A percentile compares a stretch with the other conserved stretches of the same genome.
Evolutionary conservation across 2,888 invertebrate genomes (phyloP).

Genomic region (Resseliella maxima): DNA sequence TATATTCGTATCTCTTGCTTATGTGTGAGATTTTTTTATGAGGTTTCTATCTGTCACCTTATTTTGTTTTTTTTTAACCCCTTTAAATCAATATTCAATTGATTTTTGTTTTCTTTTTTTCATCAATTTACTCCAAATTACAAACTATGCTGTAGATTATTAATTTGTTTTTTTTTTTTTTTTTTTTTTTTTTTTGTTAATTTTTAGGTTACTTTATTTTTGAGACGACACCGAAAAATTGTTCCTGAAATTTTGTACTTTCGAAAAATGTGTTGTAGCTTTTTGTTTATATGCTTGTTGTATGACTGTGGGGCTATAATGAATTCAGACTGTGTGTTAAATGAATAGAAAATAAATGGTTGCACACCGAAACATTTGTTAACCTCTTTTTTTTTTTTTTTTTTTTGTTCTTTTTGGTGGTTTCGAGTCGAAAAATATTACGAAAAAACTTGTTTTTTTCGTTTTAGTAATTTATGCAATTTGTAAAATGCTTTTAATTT

Average conservation of each 20-base stretch:
- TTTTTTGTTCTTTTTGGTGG: background rate
- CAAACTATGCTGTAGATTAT: slow-evolving; percentile 1
- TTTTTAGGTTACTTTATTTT: background rate
- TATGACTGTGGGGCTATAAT: background rate
- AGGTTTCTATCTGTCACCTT: background rate
- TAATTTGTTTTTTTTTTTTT: background rate
- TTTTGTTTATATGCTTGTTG: background rate
- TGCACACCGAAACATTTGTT: background rate
- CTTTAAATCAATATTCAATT: background rate
- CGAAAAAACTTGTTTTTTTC: background rate
- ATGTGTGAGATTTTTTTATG: background rate
- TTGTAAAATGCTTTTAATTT: slow-evolving; percentile 42
- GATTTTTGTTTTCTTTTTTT: background rate
- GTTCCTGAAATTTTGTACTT: slow-evolving; percentile 55
- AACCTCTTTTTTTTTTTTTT: background rate
- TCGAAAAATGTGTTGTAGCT: slow-evolving; percentile 51
- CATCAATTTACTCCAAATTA: too few species aligned
- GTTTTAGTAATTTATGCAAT: background rate
- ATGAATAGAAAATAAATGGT: background rate
- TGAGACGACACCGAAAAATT: slow-evolving; percentile 55
- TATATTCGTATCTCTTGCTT: slow-evolving; percentile 47
- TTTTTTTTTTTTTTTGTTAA: background rate
- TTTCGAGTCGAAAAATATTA: background rate
- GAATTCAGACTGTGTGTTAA: background rate
- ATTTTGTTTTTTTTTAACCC: background rate